Evolutionary conservation across 2,797 vertebrate species (phyloP).

Genomic region (Danionella dracula): DNA sequence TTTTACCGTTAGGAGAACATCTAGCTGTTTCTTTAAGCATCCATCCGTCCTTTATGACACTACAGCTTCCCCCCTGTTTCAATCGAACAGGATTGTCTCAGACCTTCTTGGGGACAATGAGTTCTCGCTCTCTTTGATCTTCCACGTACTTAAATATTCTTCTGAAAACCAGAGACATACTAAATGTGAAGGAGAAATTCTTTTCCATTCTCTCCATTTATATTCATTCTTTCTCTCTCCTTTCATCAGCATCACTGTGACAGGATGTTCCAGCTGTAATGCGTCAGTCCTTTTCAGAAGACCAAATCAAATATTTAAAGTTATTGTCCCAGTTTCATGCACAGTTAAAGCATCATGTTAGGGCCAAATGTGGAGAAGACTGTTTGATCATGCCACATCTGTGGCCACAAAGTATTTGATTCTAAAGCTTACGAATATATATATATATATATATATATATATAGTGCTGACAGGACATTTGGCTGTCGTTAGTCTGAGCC

Average conservation of each 20-base stretch:
- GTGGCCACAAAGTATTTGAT: not conserved
- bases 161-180: slow-evolving; percentile 19
- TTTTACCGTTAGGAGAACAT: not conserved
- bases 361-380: not conserved
- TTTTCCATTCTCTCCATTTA: not conserved
- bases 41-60: slow-evolving; percentile 14
- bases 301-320: slow-evolving; percentile 30
- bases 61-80: slow-evolving; percentile 6
- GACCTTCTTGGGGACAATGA: not conserved
- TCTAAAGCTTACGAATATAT: slow-evolving; percentile 14
- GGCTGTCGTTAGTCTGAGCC: slow-evolving; percentile 32
- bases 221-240: not conserved
- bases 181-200: slow-evolving; percentile 4
- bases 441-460: too few species aligned
- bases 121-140: slow-evolving; percentile 24
- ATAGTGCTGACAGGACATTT: slow-evolving; percentile 20
- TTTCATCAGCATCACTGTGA: slow-evolving; percentile 1
- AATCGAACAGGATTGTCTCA: not conserved
- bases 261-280: slow-evolving; percentile 10
- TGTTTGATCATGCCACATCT: slow-evolving; percentile 36
- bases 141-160: slow-evolving; percentile 14
- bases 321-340: slow-evolving; percentile 30
- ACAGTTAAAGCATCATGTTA: slow-evolving; percentile 27
- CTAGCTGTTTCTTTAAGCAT: not conserved
- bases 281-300: slow-evolving; percentile 19